phyloP scores from a whole-genome alignment of 2,888 invertebrate species.

The Keiferia lycopersicella region DNA sequence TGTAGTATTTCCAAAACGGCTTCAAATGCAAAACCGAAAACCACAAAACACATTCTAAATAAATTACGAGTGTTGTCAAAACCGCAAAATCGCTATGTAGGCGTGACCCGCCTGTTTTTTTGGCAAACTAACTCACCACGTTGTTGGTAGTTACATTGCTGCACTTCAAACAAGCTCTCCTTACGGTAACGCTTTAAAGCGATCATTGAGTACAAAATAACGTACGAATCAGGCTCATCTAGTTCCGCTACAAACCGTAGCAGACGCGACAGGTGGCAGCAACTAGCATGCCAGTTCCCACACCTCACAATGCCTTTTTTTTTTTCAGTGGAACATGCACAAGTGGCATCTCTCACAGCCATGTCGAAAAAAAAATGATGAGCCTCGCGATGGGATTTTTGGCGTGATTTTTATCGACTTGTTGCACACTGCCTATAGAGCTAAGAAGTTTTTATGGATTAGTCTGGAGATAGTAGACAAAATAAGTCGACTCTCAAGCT shows the following conservation, averaged over 20 bases:
- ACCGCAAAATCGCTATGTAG: conserved; percentile 18
- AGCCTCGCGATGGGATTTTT: conserved; percentile 42
- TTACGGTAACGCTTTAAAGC: neutral
- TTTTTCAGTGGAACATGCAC: conserved; percentile 40
- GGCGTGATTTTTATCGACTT: conserved; percentile 25
- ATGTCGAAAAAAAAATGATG: conserved; percentile 51
- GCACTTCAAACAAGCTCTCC: neutral
- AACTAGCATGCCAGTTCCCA: conserved; percentile 56
- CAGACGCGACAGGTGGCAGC: conserved; percentile 49
- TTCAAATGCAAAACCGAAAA: neutral
- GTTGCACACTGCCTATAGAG: conserved; percentile 11
- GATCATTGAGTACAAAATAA: neutral
- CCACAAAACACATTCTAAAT: neutral
- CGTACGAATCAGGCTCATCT: neutral
- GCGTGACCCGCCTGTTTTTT: conserved; percentile 4
- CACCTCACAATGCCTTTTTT: conserved; percentile 54
- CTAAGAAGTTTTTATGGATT: neutral
- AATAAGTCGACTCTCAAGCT: too few relatives aligned
- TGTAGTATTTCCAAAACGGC: neutral
- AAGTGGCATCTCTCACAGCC: conserved; percentile 51
- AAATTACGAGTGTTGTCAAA: conserved; percentile 17
- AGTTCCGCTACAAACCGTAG: neutral
- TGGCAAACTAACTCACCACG: neutral
- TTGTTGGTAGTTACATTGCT: neutral
- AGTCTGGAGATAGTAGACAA: neutral